Conservation (phyloP, 2,888 invertebrate genomes). For the Achlya flavicornis region DNA sequence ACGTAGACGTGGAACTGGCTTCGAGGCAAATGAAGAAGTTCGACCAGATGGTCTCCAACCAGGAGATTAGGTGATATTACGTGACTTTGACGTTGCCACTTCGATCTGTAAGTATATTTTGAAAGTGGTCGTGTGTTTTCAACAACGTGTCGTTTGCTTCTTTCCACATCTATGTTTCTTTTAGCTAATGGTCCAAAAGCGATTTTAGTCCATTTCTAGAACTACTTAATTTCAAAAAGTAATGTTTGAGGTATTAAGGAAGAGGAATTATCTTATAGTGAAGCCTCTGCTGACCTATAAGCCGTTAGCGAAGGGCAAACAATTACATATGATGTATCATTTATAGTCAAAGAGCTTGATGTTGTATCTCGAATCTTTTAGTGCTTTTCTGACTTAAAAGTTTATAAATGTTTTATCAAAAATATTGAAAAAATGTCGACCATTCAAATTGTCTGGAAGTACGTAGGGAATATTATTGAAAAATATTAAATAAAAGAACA, state of each 20-base stretch:
- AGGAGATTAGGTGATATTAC: slow-evolving; percentile 46
- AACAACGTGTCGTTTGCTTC: not conserved
- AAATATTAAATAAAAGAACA: slow-evolving; percentile 2
- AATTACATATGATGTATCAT: no score
- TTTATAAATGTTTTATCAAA: slow-evolving; percentile 1
- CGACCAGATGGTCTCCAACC: slow-evolving; percentile 51
- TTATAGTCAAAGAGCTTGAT: not conserved
- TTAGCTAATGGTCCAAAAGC: not conserved
- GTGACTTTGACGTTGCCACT: not conserved
- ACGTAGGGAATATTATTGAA: not conserved
- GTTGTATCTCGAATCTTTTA: slow-evolving; percentile 53
- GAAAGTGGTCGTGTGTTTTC: not conserved
- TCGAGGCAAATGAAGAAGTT: slow-evolving; percentile 74
- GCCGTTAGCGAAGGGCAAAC: no score
- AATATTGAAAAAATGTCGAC: not conserved
- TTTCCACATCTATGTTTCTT: not conserved
- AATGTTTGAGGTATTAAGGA: no score
- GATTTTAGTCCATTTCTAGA: not conserved
- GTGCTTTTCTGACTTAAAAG: slow-evolving; percentile 57
- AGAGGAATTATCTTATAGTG: no score
- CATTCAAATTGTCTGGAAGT: not conserved
- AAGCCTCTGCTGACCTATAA: no score
- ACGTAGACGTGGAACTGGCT: slow-evolving; percentile 69
- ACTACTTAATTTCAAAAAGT: not conserved
- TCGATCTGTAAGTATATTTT: not conserved